Evolutionary conservation across 1,140 invertebrate species (phyloP).

Genomic region (Sarcophaga bullata): DNA sequence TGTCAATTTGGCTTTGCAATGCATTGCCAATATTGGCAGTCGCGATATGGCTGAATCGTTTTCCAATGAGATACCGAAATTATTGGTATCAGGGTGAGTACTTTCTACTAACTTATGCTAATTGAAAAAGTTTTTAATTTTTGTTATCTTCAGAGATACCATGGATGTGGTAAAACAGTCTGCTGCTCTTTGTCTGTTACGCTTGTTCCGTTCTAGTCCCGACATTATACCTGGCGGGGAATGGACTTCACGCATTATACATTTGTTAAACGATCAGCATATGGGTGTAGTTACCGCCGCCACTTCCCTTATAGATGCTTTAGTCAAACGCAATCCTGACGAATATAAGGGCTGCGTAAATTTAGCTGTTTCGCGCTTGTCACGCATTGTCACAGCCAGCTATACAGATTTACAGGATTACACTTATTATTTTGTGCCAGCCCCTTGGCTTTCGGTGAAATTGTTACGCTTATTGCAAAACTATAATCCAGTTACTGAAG

Average conservation of each 20-base stretch:
- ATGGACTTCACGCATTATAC: conserved; percentile 99
- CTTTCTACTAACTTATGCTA: not conserved
- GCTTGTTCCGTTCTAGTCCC: conserved; percentile 91
- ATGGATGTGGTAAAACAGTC: conserved; percentile 99
- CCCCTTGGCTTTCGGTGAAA: conserved; percentile 99
- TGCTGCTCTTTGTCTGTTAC: conserved; percentile 94
- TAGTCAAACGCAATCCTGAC: conserved; percentile 98
- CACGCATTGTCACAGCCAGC: conserved; percentile 96
- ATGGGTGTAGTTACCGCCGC: conserved; percentile 99
- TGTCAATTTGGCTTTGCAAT: conserved; percentile 98
- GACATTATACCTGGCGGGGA: conserved; percentile 97
- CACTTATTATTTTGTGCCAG: conserved; percentile 99
- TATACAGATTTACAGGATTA: conserved; percentile 99
- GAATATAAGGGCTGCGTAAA: conserved; percentile 99
- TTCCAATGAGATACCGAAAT: conserved; percentile 96
- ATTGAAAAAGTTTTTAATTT: conserved; percentile 10
- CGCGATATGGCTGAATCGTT: conserved; percentile 99
- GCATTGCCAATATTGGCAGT: conserved; percentile 99
- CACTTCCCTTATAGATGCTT: conserved; percentile 96
- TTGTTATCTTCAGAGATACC: conserved; percentile 80
- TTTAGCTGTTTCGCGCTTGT: conserved; percentile 95
- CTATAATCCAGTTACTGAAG: conserved; percentile 95
- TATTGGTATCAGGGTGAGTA: conserved; percentile 93
- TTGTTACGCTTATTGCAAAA: conserved; percentile 96
- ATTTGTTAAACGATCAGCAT: conserved; percentile 98